Percentiles rank a stretch among this genome's conserved stretches.
Evolutionary conservation across 1,140 invertebrate genomes (phyloP).

Genomic region (Branchinecta lynchi): DNA sequence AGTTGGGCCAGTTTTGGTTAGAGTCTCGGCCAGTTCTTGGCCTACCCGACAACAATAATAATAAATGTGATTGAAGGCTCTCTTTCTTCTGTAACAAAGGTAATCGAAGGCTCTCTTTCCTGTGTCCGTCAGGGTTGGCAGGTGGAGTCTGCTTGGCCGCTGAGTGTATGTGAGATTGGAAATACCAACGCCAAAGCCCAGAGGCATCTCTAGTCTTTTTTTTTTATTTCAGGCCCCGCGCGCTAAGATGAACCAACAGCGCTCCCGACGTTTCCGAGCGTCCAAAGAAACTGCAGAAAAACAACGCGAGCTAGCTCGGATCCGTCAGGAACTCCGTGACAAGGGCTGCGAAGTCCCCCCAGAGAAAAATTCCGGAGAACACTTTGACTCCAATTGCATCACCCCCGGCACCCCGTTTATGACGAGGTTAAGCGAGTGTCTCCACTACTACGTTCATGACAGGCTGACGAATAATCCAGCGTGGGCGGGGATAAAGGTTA

Average conservation of each 20-base stretch:
- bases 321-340: constrained; percentile 51
- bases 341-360: constrained; percentile 72
- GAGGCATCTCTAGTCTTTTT: neutral
- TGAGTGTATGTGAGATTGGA: too few species aligned
- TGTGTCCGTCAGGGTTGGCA: too few species aligned
- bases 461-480: constrained; percentile 85
- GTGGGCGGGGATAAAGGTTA: constrained; percentile 87
- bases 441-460: constrained; percentile 94
- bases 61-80: too few species aligned
- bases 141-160: too few species aligned
- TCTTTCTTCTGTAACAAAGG: too few species aligned
- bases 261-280: constrained; percentile 87
- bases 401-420: constrained; percentile 98
- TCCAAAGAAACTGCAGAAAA: constrained; percentile 91
- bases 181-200: neutral
- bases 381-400: constrained; percentile 98
- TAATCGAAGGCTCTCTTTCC: too few species aligned
- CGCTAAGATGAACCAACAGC: constrained; percentile 99
- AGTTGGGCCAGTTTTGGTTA: too few species aligned
- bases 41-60: too few species aligned
- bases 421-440: constrained; percentile 78
- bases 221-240: constrained; percentile 53
- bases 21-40: too few species aligned
- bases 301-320: constrained; percentile 58
- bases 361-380: constrained; percentile 72